A percentile compares a stretch with the other conserved stretches of the same genome.
Evolutionary conservation across 2,113 vertebrate species (phyloP).

Genomic region (Takifugu bimaculatus): DNA sequence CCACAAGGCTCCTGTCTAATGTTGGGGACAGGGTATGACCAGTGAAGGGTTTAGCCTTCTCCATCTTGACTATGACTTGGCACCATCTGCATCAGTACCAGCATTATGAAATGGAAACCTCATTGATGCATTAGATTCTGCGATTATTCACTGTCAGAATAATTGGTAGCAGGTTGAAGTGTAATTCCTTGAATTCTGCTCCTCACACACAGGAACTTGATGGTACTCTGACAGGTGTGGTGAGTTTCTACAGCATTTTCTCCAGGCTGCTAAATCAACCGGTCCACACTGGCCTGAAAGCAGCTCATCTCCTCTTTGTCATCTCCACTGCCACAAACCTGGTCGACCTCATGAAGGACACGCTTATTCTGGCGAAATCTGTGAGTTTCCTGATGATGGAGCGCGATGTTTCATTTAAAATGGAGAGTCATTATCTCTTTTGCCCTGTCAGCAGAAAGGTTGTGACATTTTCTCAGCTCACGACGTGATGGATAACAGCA

Average conservation of each 20-base stretch:
- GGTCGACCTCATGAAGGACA: conserved; percentile 85
- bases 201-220: conserved; percentile 68
- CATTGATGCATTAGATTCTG: too few species aligned
- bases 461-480: conserved; percentile 90
- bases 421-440: background rate
- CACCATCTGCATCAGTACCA: too few species aligned
- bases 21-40: too few species aligned
- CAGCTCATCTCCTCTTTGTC: conserved; percentile 84
- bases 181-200: background rate
- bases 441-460: conserved; percentile 76
- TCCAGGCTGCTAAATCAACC: conserved; percentile 90
- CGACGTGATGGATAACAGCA: conserved; percentile 90
- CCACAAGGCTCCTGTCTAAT: too few species aligned
- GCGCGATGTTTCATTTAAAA: background rate
- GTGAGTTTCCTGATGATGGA: conserved; percentile 69
- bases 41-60: too few species aligned
- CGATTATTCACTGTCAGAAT: too few species aligned
- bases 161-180: background rate
- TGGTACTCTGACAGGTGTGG: conserved; percentile 83
- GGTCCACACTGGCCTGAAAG: conserved; percentile 85
- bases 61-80: too few species aligned
- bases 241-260: conserved; percentile 88
- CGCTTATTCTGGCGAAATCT: conserved; percentile 87
- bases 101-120: too few species aligned
- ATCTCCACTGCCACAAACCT: conserved; percentile 81